Base-by-base conservation (phyloP, 2,888 invertebrate species). In the Petrolisthes manimaculis region DNA sequence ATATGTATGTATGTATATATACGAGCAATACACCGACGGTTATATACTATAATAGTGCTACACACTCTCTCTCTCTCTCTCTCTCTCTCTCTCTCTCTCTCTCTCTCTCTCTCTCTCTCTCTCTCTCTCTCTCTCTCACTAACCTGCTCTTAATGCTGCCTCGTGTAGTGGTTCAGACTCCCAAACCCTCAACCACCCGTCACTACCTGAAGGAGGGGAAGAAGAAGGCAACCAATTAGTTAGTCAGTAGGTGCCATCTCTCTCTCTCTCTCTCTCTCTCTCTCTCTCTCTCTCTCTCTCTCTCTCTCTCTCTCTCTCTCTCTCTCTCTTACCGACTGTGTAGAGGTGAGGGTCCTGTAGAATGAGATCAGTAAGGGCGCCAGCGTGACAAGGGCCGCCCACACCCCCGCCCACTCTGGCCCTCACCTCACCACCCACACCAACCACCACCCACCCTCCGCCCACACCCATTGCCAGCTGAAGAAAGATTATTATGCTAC, bases 391-490 rank as follows among this genome's bases (percentile, higher is more conserved):
- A 12, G 82, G 82, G 24, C 80, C 80, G 0, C 56, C 37, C 79
- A 9, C 77, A 67, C 24, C 83, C n/a, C 55, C 75, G 51, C 86
- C 71, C 24, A 53, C 55, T 51, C 61, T 85, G n/a, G 54, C 75
- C 83, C 51, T 37, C 9, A 80, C 79, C 61, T 78, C 67, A 61
- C 88, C 77, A 4, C 82, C 82, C 4, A 82, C 82, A 14, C 82
- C 69, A 37, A 82, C 82, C 82, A 82, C 6, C 82, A 82, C 82
- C 82, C 82, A 82, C 12, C 82, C 82, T n/a, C 82, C 53, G 51
- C 82, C 82, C 69, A 82, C 74, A 75, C 55, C 81, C 8, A 80
- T 37, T 4, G 69, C 82, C 37, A 67, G 37, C 82, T 82, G 82
- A 14, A 5, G 56, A 14, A 14, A 61, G 21, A 8, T 2, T 12